Conservation (phyloP, 2,888 invertebrate species). For the Metalampra italica region DNA sequence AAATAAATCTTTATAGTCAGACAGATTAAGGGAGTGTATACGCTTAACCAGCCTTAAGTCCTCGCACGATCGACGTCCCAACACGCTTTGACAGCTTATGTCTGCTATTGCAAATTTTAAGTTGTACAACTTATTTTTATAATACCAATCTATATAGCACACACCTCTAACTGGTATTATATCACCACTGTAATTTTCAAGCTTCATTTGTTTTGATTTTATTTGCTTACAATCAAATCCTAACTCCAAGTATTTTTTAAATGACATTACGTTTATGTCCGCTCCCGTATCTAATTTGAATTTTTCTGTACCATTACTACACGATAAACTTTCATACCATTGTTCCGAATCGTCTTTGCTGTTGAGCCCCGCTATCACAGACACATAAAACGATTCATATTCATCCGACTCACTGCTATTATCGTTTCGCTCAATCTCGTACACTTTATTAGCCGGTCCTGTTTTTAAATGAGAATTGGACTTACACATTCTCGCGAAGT, state of each 20-base stretch:
- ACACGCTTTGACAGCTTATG: constrained; percentile 7
- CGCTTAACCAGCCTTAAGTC: constrained; percentile 4
- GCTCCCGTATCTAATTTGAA: too few relatives aligned
- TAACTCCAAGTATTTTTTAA: not conserved
- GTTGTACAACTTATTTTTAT: constrained; percentile 8
- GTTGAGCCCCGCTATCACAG: not conserved
- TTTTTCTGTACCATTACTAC: not conserved
- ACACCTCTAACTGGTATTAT: constrained; percentile 3
- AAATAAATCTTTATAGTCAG: constrained; percentile 2
- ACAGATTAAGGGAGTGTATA: not conserved
- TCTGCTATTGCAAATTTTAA: constrained; percentile 10
- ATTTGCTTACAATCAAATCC: constrained; percentile 2
- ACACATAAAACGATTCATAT: not conserved
- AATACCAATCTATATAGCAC: not conserved
- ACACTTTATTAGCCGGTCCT: not conserved
- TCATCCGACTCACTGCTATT: not conserved
- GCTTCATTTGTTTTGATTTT: not conserved
- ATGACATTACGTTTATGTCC: too few relatives aligned
- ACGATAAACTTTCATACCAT: not conserved
- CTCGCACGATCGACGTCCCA: constrained; percentile 9
- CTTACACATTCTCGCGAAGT: too few relatives aligned
- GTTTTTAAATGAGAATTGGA: not conserved
- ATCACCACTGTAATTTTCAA: constrained; percentile 2
- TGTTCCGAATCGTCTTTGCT: not conserved
- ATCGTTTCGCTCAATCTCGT: not conserved